phyloP scores from a whole-genome alignment of 2,113 vertebrate species.

The Paedocypris sp. region DNA sequence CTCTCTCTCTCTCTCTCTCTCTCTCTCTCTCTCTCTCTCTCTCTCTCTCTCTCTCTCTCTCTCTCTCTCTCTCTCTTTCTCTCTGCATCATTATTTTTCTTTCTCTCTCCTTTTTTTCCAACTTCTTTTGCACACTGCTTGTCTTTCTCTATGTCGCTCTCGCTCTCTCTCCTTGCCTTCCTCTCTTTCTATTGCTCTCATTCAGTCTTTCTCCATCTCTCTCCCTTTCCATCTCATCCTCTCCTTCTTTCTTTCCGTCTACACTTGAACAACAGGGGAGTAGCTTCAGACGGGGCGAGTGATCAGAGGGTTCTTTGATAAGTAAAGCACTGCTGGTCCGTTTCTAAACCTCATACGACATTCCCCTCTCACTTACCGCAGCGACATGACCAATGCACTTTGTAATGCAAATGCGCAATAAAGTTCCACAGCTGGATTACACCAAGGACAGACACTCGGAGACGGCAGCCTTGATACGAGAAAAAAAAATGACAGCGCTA shows the following conservation, averaged over 20 bases:
- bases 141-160: neutral
- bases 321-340: neutral
- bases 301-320: conserved; percentile 3
- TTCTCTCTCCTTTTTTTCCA: neutral
- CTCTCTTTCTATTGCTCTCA: too few species aligned
- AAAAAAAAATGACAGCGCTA: neutral
- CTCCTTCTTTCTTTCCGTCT: neutral
- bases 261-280: conserved; percentile 2
- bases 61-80: too few species aligned
- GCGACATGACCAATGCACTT: neutral
- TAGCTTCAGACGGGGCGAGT: conserved; percentile 4
- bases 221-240: neutral
- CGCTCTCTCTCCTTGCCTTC: too few species aligned
- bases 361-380: neutral
- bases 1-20: too few species aligned
- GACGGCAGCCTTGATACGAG: neutral
- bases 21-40: too few species aligned
- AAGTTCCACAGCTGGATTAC: neutral
- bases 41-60: too few species aligned
- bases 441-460: neutral
- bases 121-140: neutral
- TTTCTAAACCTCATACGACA: neutral
- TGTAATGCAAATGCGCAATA: conserved; percentile 19
- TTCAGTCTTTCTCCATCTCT: neutral
- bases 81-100: conserved; percentile 7